Percentiles rank a stretch among this genome's conserved stretches.
phyloP scores from a whole-genome alignment of 2,888 invertebrate species.

The Apodemia zela region DNA sequence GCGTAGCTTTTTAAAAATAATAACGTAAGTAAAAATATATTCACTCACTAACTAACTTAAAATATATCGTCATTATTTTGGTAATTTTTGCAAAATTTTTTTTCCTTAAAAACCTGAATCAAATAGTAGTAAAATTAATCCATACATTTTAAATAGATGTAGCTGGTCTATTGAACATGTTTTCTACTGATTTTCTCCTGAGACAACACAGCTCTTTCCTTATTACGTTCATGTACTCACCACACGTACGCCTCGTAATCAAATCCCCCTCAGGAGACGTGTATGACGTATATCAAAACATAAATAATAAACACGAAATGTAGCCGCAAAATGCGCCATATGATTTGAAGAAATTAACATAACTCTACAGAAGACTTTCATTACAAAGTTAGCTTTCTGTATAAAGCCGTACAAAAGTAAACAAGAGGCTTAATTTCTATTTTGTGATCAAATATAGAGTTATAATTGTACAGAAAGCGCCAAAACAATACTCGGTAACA shows the following conservation, averaged over 20 bases:
- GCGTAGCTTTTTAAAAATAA: no score
- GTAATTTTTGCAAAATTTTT: no score
- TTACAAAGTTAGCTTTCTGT: neutral
- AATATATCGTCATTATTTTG: no score
- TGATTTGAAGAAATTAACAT: constrained; percentile 2
- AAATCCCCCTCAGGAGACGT: constrained; percentile 1
- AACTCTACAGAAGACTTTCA: neutral
- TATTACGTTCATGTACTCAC: neutral
- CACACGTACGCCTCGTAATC: neutral
- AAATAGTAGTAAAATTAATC: no score
- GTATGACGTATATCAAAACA: neutral
- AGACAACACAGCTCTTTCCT: neutral
- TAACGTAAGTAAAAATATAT: no score
- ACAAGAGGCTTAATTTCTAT: neutral
- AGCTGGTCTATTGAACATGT: neutral
- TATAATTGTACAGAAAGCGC: neutral
- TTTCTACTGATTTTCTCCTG: neutral
- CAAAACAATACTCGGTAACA: neutral
- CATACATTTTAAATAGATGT: no score
- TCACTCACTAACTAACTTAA: no score
- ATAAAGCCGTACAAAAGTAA: neutral
- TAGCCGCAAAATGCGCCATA: neutral
- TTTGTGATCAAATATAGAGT: neutral
- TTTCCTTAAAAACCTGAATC: no score
- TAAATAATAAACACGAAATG: constrained; percentile 6